A percentile compares a stretch with the other conserved stretches of the same genome.
Evolutionary conservation across 2,113 vertebrate genomes (phyloP).

Genomic region (Python bivittatus): DNA sequence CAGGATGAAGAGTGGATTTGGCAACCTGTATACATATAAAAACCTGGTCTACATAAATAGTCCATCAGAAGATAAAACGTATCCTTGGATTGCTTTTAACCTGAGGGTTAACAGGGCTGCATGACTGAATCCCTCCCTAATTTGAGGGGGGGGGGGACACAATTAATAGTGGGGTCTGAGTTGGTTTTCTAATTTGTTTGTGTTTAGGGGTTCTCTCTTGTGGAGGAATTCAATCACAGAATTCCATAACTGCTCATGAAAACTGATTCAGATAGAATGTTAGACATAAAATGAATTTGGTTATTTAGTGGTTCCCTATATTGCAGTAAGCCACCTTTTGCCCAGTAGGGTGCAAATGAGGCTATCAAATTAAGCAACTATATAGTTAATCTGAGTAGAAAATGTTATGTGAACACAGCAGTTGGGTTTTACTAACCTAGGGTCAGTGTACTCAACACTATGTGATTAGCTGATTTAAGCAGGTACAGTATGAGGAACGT

Average conservation of each 20-base stretch:
- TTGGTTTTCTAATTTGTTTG: neutral
- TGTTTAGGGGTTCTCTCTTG: neutral
- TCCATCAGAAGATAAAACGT: neutral
- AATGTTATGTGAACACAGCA: neutral
- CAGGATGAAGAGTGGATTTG: neutral
- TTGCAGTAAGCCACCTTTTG: neutral
- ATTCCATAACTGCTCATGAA: neutral
- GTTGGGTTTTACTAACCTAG: neutral
- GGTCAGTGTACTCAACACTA: no score
- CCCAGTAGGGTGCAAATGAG: neutral
- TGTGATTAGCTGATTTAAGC: no score
- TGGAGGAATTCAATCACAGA: neutral
- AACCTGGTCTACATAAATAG: neutral
- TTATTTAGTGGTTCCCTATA: neutral
- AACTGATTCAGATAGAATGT: neutral
- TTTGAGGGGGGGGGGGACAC: no score
- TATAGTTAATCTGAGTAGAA: neutral
- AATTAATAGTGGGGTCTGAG: neutral
- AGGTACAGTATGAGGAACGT: no score
- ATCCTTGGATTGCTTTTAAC: neutral
- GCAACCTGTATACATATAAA: neutral
- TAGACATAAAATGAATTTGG: neutral
- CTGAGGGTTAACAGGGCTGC: neutral
- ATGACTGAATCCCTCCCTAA: neutral
- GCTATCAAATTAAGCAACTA: neutral